Percentiles rank a stretch among this genome's conserved stretches.
Conservation (phyloP, 2,888 invertebrate genomes). For the Arenicola marina region DNA sequence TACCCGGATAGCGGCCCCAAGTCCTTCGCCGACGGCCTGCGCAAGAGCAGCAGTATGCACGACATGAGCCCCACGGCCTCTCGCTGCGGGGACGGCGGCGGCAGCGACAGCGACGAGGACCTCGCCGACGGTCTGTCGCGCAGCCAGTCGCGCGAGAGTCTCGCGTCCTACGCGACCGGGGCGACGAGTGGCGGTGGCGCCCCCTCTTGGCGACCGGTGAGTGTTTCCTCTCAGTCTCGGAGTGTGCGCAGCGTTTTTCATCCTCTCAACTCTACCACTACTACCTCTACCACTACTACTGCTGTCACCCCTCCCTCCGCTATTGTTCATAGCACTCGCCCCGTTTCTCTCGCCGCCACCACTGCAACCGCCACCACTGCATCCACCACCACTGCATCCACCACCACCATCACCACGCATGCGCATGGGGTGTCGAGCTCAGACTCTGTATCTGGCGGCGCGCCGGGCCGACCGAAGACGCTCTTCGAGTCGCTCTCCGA, state of each 20-base stretch:
- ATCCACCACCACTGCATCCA: too few relatives aligned
- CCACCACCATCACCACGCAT: too few relatives aligned
- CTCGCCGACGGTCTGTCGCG: constrained; percentile 8
- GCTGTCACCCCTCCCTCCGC: too few relatives aligned
- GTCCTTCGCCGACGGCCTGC: constrained; percentile 52
- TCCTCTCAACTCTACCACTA: too few relatives aligned
- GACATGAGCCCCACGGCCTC: too few relatives aligned
- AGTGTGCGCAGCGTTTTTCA: neutral
- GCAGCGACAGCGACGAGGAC: constrained; percentile 33
- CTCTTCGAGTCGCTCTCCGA: constrained; percentile 23
- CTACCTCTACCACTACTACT: too few relatives aligned
- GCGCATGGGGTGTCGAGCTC: neutral
- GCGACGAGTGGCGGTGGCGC: too few relatives aligned
- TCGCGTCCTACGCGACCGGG: too few relatives aligned
- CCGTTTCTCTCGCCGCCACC: neutral
- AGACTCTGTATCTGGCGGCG: neutral
- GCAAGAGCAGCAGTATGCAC: constrained; percentile 56
- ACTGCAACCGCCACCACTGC: neutral
- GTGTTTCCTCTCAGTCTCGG: constrained; percentile 7
- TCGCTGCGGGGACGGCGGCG: too few relatives aligned
- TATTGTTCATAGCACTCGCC: too few relatives aligned
- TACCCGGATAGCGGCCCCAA: too few relatives aligned
- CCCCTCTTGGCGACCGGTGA: constrained; percentile 19
- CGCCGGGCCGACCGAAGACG: constrained; percentile 9
- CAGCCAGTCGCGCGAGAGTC: constrained; percentile 16